phyloP scores from a whole-genome alignment of 2,888 invertebrate species.

The Lucinisca nassula region DNA sequence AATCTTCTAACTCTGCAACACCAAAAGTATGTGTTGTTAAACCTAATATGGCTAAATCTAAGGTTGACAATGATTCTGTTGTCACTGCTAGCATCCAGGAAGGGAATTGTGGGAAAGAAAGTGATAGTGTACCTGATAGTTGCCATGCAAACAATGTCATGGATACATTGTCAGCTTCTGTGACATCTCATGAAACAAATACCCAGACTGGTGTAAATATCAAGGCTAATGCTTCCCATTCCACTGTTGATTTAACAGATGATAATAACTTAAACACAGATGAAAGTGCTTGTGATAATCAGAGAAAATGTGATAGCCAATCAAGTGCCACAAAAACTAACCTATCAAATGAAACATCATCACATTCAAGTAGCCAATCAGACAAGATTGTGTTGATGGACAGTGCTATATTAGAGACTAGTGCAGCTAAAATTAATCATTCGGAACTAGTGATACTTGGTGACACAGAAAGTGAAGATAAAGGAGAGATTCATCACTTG shows the following conservation, averaged over 20 bases:
- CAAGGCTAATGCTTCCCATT: no score
- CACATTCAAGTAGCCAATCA: not conserved
- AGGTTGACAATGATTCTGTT: no score
- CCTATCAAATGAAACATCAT: not conserved
- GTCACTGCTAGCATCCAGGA: no score
- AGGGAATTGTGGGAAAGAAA: no score
- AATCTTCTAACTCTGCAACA: no score
- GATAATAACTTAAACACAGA: not conserved
- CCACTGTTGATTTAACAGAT: not conserved
- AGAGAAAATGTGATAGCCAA: not conserved
- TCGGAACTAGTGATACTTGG: not conserved
- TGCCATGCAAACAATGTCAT: no score
- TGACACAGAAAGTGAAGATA: not conserved
- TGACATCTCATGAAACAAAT: no score
- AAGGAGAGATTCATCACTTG: not conserved
- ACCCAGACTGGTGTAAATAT: no score
- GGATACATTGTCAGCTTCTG: no score
- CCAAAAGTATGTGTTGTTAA: no score
- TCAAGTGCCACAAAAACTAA: not conserved
- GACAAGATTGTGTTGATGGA: not conserved
- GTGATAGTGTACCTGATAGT: no score
- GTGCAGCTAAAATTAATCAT: constrained; percentile 4
- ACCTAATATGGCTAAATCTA: no score
- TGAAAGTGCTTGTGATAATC: not conserved
- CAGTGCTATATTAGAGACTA: not conserved